Evolutionary conservation across 2,797 vertebrate species (phyloP).

Genomic region (Mormyrops attenuatus): DNA sequence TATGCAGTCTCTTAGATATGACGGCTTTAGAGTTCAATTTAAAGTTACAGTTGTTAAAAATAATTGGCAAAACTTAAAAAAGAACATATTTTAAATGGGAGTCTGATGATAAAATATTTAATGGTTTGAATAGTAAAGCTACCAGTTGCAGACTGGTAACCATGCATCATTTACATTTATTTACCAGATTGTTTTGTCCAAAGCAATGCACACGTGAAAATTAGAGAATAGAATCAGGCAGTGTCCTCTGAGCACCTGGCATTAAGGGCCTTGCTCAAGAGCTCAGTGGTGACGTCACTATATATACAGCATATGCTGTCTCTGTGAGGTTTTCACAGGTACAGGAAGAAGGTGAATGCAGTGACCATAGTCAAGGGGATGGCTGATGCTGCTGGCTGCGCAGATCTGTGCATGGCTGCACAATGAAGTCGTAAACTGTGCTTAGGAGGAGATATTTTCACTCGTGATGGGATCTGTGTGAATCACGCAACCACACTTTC

Average conservation of each 20-base stretch:
- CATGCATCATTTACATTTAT: not conserved
- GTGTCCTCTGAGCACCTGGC: not conserved
- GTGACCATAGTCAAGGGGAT: not conserved
- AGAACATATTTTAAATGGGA: not conserved
- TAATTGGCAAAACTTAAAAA: not conserved
- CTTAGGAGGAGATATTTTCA: not conserved
- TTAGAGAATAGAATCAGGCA: not conserved
- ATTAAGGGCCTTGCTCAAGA: not conserved
- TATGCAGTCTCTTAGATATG: not conserved
- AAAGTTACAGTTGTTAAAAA: not conserved
- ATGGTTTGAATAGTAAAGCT: not conserved
- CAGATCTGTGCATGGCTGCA: not conserved
- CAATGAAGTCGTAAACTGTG: not conserved
- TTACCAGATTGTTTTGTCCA: not conserved
- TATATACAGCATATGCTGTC: not conserved
- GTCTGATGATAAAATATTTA: not conserved
- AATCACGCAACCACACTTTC: not conserved
- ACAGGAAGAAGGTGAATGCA: not conserved
- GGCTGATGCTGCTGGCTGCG: not conserved
- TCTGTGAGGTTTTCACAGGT: not conserved
- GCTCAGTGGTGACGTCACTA: not conserved
- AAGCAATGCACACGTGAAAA: not conserved
- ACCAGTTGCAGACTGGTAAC: not conserved
- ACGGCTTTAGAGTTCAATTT: not conserved
- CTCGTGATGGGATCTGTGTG: not conserved